Conservation (phyloP, 35 echinoderm and acorn worm genomes). For the Ophiothrix spiculata region DNA sequence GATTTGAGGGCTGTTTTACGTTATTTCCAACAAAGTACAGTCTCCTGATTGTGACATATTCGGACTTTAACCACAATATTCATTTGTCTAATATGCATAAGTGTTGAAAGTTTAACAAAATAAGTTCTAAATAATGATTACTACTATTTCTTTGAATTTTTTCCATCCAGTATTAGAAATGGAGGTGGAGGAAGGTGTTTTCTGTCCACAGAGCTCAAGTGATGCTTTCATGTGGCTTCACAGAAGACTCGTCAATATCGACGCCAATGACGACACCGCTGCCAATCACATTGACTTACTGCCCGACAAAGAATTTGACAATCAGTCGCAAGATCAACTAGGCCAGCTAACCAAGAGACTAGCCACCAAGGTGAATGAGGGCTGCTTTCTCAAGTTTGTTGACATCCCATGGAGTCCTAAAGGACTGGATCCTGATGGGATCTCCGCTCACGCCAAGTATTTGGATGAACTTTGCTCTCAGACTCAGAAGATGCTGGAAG, state of each 20-base stretch:
- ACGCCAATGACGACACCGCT: constrained; percentile 60
- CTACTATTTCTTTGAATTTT: too few relatives aligned
- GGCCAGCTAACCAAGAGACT: constrained; percentile 83
- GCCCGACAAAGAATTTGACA: constrained; percentile 70
- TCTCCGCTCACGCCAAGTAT: constrained; percentile 75
- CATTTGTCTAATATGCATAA: too few relatives aligned
- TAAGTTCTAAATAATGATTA: too few relatives aligned
- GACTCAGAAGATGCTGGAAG: constrained; percentile 53
- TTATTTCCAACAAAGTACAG: too few relatives aligned
- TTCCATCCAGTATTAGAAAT: constrained; percentile 58
- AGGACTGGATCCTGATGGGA: constrained; percentile 78
- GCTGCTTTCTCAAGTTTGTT: constrained; percentile 86
- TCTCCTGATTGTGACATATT: too few relatives aligned
- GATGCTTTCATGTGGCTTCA: constrained; percentile 87
- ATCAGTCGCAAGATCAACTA: constrained; percentile 81
- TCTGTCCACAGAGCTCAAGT: constrained; percentile 66
- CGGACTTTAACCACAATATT: too few relatives aligned
- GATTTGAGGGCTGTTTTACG: too few relatives aligned
- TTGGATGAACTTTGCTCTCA: constrained; percentile 68
- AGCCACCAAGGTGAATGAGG: constrained; percentile 68
- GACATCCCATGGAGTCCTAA: constrained; percentile 74
- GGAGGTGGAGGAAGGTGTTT: constrained; percentile 86
- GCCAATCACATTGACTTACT: constrained; percentile 68
- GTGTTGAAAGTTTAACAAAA: too few relatives aligned
- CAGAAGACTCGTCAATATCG: constrained; percentile 68